Base-by-base conservation (phyloP, 2,888 invertebrate species). In the Brachylomia viminalis region DNA sequence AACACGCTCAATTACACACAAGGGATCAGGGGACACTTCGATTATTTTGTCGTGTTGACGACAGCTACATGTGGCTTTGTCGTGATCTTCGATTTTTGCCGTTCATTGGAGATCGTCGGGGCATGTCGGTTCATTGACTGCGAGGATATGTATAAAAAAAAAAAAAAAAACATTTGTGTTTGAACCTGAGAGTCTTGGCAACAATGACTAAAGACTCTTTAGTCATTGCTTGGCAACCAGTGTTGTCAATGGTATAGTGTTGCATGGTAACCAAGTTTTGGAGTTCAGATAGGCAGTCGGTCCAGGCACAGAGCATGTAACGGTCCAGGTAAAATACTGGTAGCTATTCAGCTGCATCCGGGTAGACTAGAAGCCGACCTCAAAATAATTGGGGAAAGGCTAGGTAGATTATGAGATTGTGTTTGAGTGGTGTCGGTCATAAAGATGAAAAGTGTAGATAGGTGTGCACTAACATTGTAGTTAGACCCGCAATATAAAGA, bases 1-100 rank as follows among this genome's bases (percentile, higher is more conserved):
- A 70, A 75, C 73, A 75, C 77, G 67, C 66, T 69, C 77, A 81
- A 86, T 83, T 80, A 76, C 77, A 76, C 77, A 67, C 83, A n/a
- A 61, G 75, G 66, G 80, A 73, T 84, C 67, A 69, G 65, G 58
- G 58, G 69, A 64, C 62, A 78, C 47, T 67, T 79, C 75, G 65
- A 68, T 65, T 69, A 59, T 75, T 78, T 61, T 23, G 59, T 61
- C 62, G 42, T 62, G 30, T 66, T 70, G 38, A 52, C 66, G 38
- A 52, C 66, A 56, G 49, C 56, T 61, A 23, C 27, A 33, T 33
- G 45, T 23, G 33, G n/a, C 47, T 67, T 38, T 54, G 61, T 42
- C 45, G 56, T 71, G 20, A 49, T 58, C n/a, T 71, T 70, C 30
- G 49, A 64, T 64, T 59, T 75, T 13, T 58, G 59, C 27, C 65